Evolutionary conservation across 2,113 vertebrate genomes (phyloP), one percentile per base, ranked within the genome.

Genomic region (Mustelus asterias): DNA sequence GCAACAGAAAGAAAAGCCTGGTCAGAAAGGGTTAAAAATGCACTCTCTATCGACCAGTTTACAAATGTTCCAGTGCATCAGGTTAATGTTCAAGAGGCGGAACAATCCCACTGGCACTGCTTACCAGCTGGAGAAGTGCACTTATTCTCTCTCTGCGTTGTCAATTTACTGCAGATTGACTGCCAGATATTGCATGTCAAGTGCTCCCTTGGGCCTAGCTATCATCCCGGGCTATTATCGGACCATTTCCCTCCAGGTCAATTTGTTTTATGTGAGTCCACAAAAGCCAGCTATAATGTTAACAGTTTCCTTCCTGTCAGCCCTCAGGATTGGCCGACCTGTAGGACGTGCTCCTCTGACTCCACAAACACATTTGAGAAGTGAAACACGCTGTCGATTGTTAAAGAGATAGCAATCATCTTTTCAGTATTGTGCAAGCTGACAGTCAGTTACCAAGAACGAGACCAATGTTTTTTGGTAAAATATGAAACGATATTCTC

Each of bases 131-230:
- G 29, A 63, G 58, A 54, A 92, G 58, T n/a, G 88, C 88, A 90
- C 54, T 6, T 33, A 60, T 29, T 90, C 54, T 16, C 88, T 92
- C 88, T 63, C 54, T 63, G 88, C 63, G 88, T 60, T 92, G 58
- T 92, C 58, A 92, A 60, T 92, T 92, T 33, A n/a, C 88, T 60
- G 88, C 54, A 92, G 88, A 92, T 60, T 60, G 54, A 92, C 88
- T 92, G 33, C 54, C 88, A 92, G 88, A 92, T 60, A 92, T 60
- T 63, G 58, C 88, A 92, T n/a, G 54, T 92, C 88, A 92, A 92
- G 58, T 92, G 88, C 16, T 92, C 88, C 88, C 88, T 83, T 92
- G 88, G 58, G 88, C 54, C 88, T 6, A 1, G 29, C 88, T 92
- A 92, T 92, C 88, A 92, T 33, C 29, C 33, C 63, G 88, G 63